Percentiles rank a stretch among this genome's conserved stretches.
phyloP scores from a whole-genome alignment of 2,113 vertebrate genomes.

The Brevimyrus niger region DNA sequence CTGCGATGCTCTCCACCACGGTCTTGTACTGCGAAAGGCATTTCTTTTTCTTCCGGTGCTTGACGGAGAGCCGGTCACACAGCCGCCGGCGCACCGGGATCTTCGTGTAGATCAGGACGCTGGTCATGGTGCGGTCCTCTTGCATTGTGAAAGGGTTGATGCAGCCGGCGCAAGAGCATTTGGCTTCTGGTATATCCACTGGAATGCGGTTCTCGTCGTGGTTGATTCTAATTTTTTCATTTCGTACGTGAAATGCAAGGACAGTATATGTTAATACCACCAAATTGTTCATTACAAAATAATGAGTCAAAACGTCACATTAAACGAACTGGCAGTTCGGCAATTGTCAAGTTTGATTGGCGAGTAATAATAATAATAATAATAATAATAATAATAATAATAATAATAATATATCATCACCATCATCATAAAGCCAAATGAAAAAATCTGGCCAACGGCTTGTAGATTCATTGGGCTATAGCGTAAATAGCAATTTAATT shows the following conservation, averaged over 20 bases:
- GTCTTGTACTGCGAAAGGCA: constrained; percentile 56
- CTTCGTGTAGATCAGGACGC: constrained; percentile 73
- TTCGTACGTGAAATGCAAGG: neutral
- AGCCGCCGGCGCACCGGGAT: constrained; percentile 68
- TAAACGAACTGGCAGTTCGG: neutral
- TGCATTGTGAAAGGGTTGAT: constrained; percentile 81
- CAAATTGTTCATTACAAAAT: neutral
- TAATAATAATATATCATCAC: neutral
- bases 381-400: neutral
- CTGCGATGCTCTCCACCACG: constrained; percentile 75
- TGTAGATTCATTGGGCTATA: neutral
- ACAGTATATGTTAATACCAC: constrained; percentile 2
- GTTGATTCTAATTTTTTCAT: constrained; percentile 61
- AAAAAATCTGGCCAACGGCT: neutral
- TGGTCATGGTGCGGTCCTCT: constrained; percentile 76
- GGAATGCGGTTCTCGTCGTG: constrained; percentile 67
- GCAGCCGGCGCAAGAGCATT: constrained; percentile 67
- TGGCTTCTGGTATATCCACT: constrained; percentile 66
- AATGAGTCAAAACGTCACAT: neutral
- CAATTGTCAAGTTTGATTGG: neutral
- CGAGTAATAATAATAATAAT: neutral
- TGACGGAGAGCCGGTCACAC: constrained; percentile 45
- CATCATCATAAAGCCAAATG: neutral
- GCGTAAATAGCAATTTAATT: neutral
- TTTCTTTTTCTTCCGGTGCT: constrained; percentile 38